Evolutionary conservation across 2,797 vertebrate species (phyloP).

Genomic region (Pantherophis alleghaniensis): DNA sequence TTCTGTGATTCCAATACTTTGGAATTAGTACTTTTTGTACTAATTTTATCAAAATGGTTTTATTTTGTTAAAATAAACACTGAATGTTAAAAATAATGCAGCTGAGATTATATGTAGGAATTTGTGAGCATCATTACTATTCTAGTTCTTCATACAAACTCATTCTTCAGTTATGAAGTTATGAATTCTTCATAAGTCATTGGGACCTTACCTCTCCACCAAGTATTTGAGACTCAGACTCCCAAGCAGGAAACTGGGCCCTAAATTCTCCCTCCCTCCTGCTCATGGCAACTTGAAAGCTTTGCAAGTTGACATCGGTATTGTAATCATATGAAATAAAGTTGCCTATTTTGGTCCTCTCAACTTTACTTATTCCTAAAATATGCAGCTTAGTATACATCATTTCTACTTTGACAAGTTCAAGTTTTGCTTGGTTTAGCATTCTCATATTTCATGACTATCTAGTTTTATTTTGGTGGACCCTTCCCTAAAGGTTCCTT

Average conservation of each 20-base stretch:
- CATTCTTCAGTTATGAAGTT: not conserved
- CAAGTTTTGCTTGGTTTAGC: not conserved
- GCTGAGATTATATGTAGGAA: not conserved
- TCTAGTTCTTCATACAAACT: not conserved
- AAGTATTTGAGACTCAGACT: too few species aligned
- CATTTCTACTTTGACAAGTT: not conserved
- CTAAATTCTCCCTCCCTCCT: too few species aligned
- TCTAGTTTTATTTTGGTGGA: not conserved
- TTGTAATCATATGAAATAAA: not conserved
- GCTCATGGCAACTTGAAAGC: too few species aligned
- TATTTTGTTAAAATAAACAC: too few species aligned
- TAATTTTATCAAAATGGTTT: not conserved
- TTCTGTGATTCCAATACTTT: not conserved
- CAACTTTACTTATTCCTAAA: not conserved
- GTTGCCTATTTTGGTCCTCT: not conserved
- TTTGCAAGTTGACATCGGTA: not conserved
- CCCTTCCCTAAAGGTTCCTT: not conserved
- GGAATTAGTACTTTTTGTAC: not conserved
- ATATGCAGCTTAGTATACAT: not conserved
- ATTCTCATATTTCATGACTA: not conserved
- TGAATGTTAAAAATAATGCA: too few species aligned
- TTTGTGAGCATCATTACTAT: not conserved
- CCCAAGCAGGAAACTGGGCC: too few species aligned
- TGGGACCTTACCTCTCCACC: too few species aligned
- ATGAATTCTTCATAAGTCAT: too few species aligned